These are phyloP conservation scores for Gari tellinella DNA, from an alignment of 2,888 invertebrate species.

Conservation along the genomic window DNA sequence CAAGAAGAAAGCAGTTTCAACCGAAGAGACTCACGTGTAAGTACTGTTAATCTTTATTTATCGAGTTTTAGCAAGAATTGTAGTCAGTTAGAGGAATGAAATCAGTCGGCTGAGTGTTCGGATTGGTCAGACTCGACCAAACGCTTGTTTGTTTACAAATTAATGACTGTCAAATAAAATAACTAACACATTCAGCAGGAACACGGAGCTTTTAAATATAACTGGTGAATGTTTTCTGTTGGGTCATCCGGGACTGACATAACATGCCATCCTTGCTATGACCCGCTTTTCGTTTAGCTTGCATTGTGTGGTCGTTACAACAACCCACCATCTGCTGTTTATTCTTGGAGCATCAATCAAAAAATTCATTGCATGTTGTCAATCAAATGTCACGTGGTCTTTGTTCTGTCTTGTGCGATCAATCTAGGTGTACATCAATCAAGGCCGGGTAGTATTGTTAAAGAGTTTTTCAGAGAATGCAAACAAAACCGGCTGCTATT, in stretches of 20 bases:
- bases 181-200: neutral
- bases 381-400: slow-evolving; percentile 81
- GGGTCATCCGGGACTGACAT: too few species aligned
- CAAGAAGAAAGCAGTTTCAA: slow-evolving; percentile 87
- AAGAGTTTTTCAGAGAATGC: slow-evolving; percentile 81
- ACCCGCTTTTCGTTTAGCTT: too few species aligned
- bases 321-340: slow-evolving; percentile 77
- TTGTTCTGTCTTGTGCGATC: slow-evolving; percentile 81
- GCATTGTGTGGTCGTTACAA: slow-evolving; percentile 31
- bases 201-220: neutral
- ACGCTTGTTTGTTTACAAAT: slow-evolving; percentile 63
- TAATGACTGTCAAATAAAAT: slow-evolving; percentile 17
- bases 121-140: slow-evolving; percentile 44
- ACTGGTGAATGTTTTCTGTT: too few species aligned
- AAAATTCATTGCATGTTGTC: slow-evolving; percentile 80
- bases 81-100: too few species aligned
- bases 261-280: too few species aligned
- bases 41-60: slow-evolving; percentile 56
- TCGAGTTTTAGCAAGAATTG: too few species aligned
- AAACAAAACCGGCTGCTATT: slow-evolving; percentile 78
- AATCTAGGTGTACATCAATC: slow-evolving; percentile 82
- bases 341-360: slow-evolving; percentile 81
- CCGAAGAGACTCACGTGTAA: slow-evolving; percentile 85
- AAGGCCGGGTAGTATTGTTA: slow-evolving; percentile 79
- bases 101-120: neutral